Percentiles rank a stretch among this genome's conserved stretches.
Conservation (phyloP, 2,888 invertebrate species). For the Heliconius erato region DNA sequence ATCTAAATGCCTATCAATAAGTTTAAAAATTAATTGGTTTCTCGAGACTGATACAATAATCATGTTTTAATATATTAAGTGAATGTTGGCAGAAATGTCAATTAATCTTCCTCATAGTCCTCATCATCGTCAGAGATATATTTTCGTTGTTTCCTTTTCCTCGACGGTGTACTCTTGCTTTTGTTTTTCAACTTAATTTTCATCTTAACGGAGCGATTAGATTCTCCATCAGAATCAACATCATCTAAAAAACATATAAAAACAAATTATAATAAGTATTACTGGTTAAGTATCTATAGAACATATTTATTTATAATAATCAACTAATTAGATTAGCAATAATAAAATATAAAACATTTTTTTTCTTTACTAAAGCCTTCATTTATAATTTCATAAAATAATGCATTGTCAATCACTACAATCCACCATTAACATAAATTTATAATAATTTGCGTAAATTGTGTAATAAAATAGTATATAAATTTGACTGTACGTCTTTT, state of each 20-base stretch:
- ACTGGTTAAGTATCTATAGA: neutral
- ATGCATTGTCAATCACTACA: no score
- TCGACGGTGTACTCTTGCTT: conserved; percentile 81
- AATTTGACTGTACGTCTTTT: no score
- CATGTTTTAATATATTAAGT: neutral
- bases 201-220: conserved; percentile 89
- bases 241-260: conserved; percentile 68
- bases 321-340: no score
- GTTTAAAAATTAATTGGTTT: neutral
- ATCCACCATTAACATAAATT: no score
- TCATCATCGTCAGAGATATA: conserved; percentile 89
- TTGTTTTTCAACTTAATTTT: conserved; percentile 89
- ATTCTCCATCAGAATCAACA: conserved; percentile 87
- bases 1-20: neutral
- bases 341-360: no score
- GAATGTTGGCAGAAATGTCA: conserved; percentile 3
- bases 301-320: neutral
- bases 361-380: no score
- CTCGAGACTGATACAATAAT: neutral
- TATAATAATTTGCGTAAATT: no score
- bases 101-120: conserved; percentile 86
- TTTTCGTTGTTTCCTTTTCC: conserved; percentile 87
- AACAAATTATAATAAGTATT: neutral
- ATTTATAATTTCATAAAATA: no score
- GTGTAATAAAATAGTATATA: no score